Base-by-base conservation (phyloP, 2,888 invertebrate species). In the Drosophila niveifrons region DNA sequence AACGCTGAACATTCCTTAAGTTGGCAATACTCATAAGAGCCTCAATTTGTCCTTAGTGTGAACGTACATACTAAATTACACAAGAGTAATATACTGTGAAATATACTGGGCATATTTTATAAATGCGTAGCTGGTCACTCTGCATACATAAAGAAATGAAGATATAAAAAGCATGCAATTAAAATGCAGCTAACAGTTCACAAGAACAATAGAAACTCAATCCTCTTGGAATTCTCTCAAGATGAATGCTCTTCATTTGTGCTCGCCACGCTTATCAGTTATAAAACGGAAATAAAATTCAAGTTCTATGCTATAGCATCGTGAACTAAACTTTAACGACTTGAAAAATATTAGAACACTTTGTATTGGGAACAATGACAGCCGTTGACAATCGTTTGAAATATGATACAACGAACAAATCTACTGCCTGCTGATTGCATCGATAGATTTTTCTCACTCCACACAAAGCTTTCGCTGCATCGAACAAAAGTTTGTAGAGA, bases 301-400 rank as follows among this genome's bases (percentile, higher is more conserved):
- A 64, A 41, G 43, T 61, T 58, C 47, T 41, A 46, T 56, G 23
- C 13, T 11, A 34, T 71, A 46, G 63, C 44, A 64, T 11, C 58
- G 2, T 47, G 62, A 78, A 57, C 76, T 57, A 44, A 61, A 31
- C 44, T 55, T 65, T 72, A 77, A 77, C 77, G 80, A 80, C 52
- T 51, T 81, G 64, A 81, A 81, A 78, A 78, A 82, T 78, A 78
- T 78, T 78, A 78, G 79, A 82, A 67, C 78, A 74, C 55, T 65
- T 66, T 66, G 75, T 41, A 65, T 63, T 63, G 55, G 47, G 47
- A 63, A 82, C 82, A 82, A 82, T 87, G 64, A 68, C 66, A 87
- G 66, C 75, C 85, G 78, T 81, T 82, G 88, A 88, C 80, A 82
- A 85, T 61, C 69, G 65, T 51, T 51, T 87, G 82, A 89, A 83